phyloP scores from a whole-genome alignment of 2,888 invertebrate species.

The Hypselothyrea guttata region DNA sequence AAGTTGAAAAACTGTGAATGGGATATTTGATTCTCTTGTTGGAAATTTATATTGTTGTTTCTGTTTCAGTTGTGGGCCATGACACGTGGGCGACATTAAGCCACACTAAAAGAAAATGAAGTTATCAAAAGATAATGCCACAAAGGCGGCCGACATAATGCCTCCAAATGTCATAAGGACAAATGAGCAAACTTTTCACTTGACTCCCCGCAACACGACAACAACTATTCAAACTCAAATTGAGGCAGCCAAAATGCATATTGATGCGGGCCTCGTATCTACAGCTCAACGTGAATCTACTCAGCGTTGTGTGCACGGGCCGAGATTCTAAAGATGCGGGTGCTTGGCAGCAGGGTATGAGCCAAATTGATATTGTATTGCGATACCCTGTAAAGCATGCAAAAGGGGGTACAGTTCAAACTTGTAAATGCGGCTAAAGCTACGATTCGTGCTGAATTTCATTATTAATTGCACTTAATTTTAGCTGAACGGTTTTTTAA shows the following conservation, averaged over 20 bases:
- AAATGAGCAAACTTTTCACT: slow-evolving; percentile 63
- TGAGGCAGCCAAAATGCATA: slow-evolving; percentile 44
- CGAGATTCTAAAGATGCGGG: slow-evolving; percentile 45
- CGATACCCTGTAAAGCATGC: slow-evolving; percentile 5
- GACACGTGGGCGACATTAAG: slow-evolving; percentile 57
- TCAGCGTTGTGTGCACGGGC: slow-evolving; percentile 5
- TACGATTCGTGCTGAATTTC: too few relatives aligned
- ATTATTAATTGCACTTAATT: too few relatives aligned
- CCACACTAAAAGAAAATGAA: slow-evolving; percentile 53
- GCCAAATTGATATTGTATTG: slow-evolving; percentile 29
- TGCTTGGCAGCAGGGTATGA: background rate
- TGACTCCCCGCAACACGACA: slow-evolving; percentile 4
- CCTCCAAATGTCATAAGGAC: slow-evolving; percentile 50
- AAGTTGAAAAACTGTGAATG: slow-evolving; percentile 36
- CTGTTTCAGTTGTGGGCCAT: background rate
- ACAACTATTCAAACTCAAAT: slow-evolving; percentile 19
- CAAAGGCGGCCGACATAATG: slow-evolving; percentile 45
- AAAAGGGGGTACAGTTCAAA: too few relatives aligned
- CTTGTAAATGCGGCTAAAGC: too few relatives aligned
- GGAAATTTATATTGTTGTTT: slow-evolving; percentile 6
- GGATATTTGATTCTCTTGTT: slow-evolving; percentile 1
- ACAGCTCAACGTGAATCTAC: slow-evolving; percentile 24
- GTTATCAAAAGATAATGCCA: slow-evolving; percentile 75
- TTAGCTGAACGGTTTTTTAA: too few relatives aligned
- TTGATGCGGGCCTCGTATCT: slow-evolving; percentile 40